A percentile compares a stretch with the other conserved stretches of the same genome.
Evolutionary conservation across 2,113 vertebrate species (phyloP).

Genomic region (Psittacula cyanocephala): DNA sequence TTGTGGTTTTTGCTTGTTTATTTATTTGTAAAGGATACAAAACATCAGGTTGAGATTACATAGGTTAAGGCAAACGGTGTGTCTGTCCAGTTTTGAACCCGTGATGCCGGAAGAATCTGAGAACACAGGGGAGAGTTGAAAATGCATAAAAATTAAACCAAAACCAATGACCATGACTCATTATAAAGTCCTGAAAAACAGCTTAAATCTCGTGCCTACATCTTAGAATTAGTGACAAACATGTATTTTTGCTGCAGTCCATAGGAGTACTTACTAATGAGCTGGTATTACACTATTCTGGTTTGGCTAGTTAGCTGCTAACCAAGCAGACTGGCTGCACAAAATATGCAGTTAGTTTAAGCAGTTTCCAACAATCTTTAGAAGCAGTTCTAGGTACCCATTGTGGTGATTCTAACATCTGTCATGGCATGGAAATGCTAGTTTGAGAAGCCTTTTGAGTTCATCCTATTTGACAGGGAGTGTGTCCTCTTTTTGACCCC

Average conservation of each 20-base stretch:
- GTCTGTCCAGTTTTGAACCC: neutral
- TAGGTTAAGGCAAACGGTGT: fast-evolving
- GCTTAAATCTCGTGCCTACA: neutral
- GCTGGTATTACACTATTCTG: neutral
- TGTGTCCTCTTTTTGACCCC: neutral
- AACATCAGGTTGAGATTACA: neutral
- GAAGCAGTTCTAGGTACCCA: neutral
- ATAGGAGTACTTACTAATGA: neutral
- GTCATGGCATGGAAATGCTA: neutral
- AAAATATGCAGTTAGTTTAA: neutral
- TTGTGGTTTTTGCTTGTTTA: neutral
- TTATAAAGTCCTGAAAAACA: neutral
- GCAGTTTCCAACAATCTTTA: neutral
- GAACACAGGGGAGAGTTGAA: neutral
- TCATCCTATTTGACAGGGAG: neutral
- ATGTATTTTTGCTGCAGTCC: neutral
- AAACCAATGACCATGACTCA: neutral
- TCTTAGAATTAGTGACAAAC: neutral
- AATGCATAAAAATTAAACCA: neutral
- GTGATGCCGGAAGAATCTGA: neutral
- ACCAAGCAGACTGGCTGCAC: neutral
- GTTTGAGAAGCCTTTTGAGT: neutral
- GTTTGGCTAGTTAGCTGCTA: neutral
- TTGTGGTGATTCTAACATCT: neutral
- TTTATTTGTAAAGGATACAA: neutral